These are phyloP conservation scores for Gila orcuttii DNA, from an alignment of 2,113 vertebrate genomes.

Conservation along the genomic window DNA sequence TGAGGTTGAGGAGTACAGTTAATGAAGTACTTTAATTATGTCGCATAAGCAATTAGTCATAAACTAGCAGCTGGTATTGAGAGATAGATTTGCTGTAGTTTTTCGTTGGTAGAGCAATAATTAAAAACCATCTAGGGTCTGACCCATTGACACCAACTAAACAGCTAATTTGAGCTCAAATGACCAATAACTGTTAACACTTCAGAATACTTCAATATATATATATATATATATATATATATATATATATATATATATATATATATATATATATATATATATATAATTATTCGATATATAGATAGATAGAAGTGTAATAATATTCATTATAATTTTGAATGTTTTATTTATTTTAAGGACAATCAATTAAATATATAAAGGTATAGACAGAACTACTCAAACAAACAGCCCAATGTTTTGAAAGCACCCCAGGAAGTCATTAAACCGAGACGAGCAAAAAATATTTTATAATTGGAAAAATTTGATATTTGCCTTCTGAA, in stretches of 20 bases:
- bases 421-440: background rate
- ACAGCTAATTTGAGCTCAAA: conserved; percentile 25
- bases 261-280: too few species aligned
- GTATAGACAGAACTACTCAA: background rate
- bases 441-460: background rate
- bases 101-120: conserved; percentile 12
- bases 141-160: conserved; percentile 17
- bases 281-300: too few species aligned
- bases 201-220: background rate
- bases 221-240: too few species aligned
- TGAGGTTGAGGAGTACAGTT: background rate
- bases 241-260: too few species aligned
- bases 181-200: background rate
- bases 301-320: too few species aligned
- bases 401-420: background rate
- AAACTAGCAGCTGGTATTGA: background rate
- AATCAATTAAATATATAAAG: too few species aligned
- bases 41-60: conserved; percentile 6
- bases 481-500: background rate
- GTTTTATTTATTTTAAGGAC: too few species aligned
- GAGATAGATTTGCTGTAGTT: conserved; percentile 11
- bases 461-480: background rate
- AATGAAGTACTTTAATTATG: conserved; percentile 21
- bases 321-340: too few species aligned
- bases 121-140: conserved; percentile 7